Evolutionary conservation across 2,797 vertebrate genomes (phyloP).

Genomic region (Hydrolagus colliei): DNA sequence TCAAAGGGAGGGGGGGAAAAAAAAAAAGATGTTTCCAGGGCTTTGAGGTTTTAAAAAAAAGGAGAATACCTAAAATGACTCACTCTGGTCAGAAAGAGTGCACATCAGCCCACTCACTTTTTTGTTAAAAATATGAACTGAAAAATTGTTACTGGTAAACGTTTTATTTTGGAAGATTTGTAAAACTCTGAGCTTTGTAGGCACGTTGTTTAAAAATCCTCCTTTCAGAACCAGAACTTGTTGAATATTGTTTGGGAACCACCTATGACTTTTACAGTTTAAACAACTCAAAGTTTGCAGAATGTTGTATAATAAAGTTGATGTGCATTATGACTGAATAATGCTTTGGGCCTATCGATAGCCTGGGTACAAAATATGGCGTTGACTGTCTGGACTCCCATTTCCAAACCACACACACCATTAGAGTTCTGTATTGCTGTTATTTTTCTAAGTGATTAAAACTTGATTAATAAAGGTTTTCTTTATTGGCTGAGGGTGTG

Average conservation of each 20-base stretch:
- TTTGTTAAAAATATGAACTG: slow-evolving; percentile 23
- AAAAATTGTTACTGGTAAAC: slow-evolving; percentile 29
- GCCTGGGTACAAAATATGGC: slow-evolving; percentile 25
- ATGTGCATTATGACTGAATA: slow-evolving; percentile 32
- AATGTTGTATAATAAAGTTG: slow-evolving; percentile 31
- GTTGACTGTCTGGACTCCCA: slow-evolving; percentile 28
- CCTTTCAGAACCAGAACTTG: slow-evolving; percentile 24
- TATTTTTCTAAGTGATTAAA: slow-evolving; percentile 32
- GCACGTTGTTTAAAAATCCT: slow-evolving; percentile 28
- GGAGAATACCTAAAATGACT: not conserved
- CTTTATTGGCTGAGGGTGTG: slow-evolving; percentile 32
- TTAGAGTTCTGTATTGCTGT: slow-evolving; percentile 33
- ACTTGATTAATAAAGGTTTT: slow-evolving; percentile 33
- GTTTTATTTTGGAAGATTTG: slow-evolving; percentile 21
- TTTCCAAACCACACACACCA: slow-evolving; percentile 26
- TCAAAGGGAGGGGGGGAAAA: not conserved
- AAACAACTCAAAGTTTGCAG: not conserved
- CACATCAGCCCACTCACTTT: slow-evolving; percentile 27
- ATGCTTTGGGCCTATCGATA: slow-evolving; percentile 22
- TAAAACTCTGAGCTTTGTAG: slow-evolving; percentile 21
- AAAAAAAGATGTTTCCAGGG: slow-evolving; percentile 18
- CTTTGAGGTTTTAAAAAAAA: slow-evolving; percentile 5
- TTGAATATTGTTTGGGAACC: slow-evolving; percentile 28
- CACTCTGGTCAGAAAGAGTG: slow-evolving; percentile 28
- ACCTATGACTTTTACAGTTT: slow-evolving; percentile 27